Evolutionary conservation across 2,888 invertebrate genomes (phyloP).

Genomic region (Tubiluchus corallicola): DNA sequence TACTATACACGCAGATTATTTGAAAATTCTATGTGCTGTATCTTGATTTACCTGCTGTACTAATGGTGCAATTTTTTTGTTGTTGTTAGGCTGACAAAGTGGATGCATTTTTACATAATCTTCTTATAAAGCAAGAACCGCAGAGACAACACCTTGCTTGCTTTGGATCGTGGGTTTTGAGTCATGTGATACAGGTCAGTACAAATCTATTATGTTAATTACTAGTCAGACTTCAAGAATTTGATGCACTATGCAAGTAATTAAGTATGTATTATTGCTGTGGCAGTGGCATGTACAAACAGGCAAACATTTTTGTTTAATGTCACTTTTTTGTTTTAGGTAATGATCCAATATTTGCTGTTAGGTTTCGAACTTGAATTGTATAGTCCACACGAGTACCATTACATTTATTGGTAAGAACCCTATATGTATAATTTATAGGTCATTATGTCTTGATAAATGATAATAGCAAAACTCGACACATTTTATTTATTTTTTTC

Average conservation of each 20-base stretch:
- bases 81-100: constrained; percentile 66
- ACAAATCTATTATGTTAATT: constrained; percentile 7
- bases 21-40: not conserved
- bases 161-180: constrained; percentile 74
- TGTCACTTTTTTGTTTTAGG: constrained; percentile 34
- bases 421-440: too few species aligned
- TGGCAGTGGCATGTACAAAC: not conserved
- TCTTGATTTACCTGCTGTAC: not conserved
- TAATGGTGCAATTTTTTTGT: not conserved
- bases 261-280: constrained; percentile 4
- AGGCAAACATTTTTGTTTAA: constrained; percentile 9
- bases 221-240: constrained; percentile 8
- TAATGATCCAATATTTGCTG: constrained; percentile 81
- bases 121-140: constrained; percentile 46
- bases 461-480: too few species aligned
- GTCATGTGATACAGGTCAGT: constrained; percentile 55
- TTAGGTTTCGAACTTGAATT: constrained; percentile 87
- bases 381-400: constrained; percentile 86
- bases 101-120: constrained; percentile 55
- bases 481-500: too few species aligned
- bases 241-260: constrained; percentile 8
- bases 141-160: constrained; percentile 56
- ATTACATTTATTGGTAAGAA: constrained; percentile 78
- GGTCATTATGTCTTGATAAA: too few species aligned
- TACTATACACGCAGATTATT: too few species aligned